Evolutionary conservation across 2,797 vertebrate species (phyloP).

Genomic region (Lerista edwardsae): DNA sequence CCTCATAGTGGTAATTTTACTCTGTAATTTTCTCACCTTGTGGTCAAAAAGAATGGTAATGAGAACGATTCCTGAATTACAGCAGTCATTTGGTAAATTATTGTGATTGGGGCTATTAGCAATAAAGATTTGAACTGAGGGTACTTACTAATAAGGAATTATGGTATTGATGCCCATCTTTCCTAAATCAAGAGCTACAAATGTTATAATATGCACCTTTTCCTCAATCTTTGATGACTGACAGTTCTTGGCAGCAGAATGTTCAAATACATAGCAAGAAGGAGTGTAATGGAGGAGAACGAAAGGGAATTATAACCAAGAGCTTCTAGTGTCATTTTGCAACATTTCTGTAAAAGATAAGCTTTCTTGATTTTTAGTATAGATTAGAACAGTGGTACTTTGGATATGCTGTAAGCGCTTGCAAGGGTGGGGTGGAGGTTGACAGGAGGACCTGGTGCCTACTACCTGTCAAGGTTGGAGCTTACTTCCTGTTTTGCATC

Average conservation of each 20-base stretch:
- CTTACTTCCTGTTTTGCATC: no score
- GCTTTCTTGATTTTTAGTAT: neutral
- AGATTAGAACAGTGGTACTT: no score
- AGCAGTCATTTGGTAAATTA: neutral
- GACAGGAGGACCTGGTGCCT: no score
- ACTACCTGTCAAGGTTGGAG: no score
- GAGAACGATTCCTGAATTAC: neutral
- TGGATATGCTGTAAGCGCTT: no score
- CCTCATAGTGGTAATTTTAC: neutral
- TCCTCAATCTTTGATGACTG: neutral
- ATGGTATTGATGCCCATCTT: neutral
- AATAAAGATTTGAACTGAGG: neutral
- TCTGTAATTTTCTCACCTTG: neutral
- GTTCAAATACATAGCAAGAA: neutral
- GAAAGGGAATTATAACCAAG: neutral
- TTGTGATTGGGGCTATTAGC: neutral
- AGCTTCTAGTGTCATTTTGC: neutral
- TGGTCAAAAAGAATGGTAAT: neutral
- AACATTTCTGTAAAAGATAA: neutral
- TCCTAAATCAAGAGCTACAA: neutral
- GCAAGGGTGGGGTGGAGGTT: no score
- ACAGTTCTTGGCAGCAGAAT: neutral
- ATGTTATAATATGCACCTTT: neutral
- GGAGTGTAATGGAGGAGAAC: no score
- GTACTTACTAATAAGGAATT: neutral